phyloP scores from a whole-genome alignment of 2,797 vertebrate genomes.

The Scolopax rusticola region DNA sequence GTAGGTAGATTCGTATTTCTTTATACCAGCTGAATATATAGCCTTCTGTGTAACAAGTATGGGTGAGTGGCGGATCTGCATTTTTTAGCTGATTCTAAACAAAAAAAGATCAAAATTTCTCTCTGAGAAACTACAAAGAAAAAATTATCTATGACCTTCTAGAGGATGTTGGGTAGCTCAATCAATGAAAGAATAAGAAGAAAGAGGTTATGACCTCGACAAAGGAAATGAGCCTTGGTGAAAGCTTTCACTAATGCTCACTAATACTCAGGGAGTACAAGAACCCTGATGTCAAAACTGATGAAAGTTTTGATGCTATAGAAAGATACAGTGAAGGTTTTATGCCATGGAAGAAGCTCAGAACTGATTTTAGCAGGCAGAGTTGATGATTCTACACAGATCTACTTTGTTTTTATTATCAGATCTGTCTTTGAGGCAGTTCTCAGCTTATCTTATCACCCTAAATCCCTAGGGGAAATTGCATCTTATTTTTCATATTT shows the following conservation, averaged over 20 bases:
- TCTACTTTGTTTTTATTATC: background rate
- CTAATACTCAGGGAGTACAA: slow-evolving; percentile 8
- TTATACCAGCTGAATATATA: background rate
- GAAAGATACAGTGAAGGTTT: background rate
- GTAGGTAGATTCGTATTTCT: background rate
- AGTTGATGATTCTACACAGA: background rate
- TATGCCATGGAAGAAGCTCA: background rate
- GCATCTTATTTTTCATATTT: background rate
- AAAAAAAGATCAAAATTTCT: background rate
- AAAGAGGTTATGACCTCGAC: slow-evolving; percentile 25
- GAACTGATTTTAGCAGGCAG: background rate
- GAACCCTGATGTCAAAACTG: slow-evolving; percentile 26
- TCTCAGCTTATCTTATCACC: background rate
- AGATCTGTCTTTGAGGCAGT: background rate
- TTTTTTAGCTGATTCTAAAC: background rate
- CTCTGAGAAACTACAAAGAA: slow-evolving; percentile 47
- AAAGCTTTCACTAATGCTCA: slow-evolving; percentile 46
- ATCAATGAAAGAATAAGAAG: slow-evolving; percentile 42
- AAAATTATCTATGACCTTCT: slow-evolving; percentile 7
- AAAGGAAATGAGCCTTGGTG: slow-evolving; percentile 8
- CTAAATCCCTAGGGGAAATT: background rate
- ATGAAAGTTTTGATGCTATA: slow-evolving; percentile 13
- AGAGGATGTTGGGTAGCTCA: background rate
- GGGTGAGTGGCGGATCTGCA: background rate
- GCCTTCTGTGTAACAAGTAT: background rate